These are phyloP conservation scores for Hippocampus comes DNA, from an alignment of 2,113 vertebrate species.

Conservation along the genomic window DNA sequence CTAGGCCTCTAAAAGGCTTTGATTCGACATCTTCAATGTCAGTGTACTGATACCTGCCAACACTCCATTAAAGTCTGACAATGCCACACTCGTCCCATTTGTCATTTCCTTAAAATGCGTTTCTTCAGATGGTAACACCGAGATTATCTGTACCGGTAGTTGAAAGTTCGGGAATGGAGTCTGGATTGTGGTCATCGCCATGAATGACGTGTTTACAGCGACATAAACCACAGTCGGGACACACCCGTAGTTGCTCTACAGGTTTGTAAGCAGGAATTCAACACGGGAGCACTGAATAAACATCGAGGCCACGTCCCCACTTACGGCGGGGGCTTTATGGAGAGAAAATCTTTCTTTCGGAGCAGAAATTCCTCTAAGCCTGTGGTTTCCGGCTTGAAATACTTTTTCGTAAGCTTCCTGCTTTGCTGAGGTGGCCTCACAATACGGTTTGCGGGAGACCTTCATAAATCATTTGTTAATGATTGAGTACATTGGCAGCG, in stretches of 20 bases:
- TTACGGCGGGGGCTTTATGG: slow-evolving; percentile 33
- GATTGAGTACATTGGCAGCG: neutral
- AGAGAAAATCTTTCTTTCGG: slow-evolving; percentile 36
- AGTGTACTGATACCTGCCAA: slow-evolving; percentile 32
- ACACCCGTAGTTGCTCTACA: slow-evolving; percentile 32
- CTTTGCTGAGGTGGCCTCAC: slow-evolving; percentile 25
- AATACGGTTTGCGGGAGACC: slow-evolving; percentile 9
- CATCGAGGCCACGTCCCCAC: slow-evolving; percentile 4
- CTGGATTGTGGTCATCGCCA: slow-evolving; percentile 4
- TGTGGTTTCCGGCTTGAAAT: slow-evolving; percentile 44
- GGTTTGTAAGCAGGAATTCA: slow-evolving; percentile 32
- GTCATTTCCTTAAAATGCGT: slow-evolving; percentile 16
- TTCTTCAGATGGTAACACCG: slow-evolving; percentile 6
- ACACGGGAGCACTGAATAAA: slow-evolving; percentile 18
- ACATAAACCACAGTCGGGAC: slow-evolving; percentile 1
- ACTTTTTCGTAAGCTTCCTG: slow-evolving; percentile 25
- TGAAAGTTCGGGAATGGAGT: neutral
- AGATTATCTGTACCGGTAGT: neutral
- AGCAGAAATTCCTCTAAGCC: slow-evolving; percentile 35
- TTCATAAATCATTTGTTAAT: slow-evolving; percentile 11
- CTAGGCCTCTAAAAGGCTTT: slow-evolving; percentile 25
- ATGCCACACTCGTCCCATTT: slow-evolving; percentile 26
- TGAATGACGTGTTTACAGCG: slow-evolving; percentile 4
- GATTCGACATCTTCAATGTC: slow-evolving; percentile 17
- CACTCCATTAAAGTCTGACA: slow-evolving; percentile 47